Evolutionary conservation across 2,113 vertebrate genomes (phyloP).

Genomic region (Passerina amoena): DNA sequence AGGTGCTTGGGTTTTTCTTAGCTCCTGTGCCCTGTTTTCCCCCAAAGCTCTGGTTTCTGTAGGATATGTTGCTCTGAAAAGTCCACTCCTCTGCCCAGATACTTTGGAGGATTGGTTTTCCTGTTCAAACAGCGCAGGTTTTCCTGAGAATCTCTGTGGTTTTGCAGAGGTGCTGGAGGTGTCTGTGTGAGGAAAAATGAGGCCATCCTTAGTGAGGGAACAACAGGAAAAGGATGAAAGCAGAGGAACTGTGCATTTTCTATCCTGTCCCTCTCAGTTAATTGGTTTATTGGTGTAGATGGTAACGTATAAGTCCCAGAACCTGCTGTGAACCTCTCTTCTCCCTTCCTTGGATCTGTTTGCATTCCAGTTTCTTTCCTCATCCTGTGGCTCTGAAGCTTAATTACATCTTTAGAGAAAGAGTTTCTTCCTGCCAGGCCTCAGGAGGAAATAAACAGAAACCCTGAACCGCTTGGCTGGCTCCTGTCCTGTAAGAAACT

Average conservation of each 20-base stretch:
- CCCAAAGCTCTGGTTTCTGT: background rate
- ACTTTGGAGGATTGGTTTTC: background rate
- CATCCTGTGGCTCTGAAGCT: background rate
- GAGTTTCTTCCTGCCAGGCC: background rate
- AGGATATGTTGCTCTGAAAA: background rate
- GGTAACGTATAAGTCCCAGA: background rate
- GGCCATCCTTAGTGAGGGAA: background rate
- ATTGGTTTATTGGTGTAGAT: background rate
- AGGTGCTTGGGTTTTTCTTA: background rate
- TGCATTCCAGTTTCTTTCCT: conserved; percentile 38
- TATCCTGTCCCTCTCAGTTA: background rate
- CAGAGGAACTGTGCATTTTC: background rate
- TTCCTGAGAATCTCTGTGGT: background rate
- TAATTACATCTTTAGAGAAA: conserved; percentile 32
- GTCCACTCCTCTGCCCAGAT: background rate
- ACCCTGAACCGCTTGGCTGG: background rate
- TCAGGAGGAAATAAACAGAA: conserved; percentile 33
- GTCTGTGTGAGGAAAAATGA: background rate
- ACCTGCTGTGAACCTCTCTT: background rate
- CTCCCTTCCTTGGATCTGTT: background rate
- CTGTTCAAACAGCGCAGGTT: background rate
- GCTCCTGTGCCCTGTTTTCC: background rate
- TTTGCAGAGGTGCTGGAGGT: background rate
- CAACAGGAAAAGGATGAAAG: background rate
- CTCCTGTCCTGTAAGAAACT: background rate